Evolutionary conservation across 2,888 invertebrate genomes (phyloP), one percentile per base, ranked within the genome.

Genomic region (Luffia ferchaultella): DNA sequence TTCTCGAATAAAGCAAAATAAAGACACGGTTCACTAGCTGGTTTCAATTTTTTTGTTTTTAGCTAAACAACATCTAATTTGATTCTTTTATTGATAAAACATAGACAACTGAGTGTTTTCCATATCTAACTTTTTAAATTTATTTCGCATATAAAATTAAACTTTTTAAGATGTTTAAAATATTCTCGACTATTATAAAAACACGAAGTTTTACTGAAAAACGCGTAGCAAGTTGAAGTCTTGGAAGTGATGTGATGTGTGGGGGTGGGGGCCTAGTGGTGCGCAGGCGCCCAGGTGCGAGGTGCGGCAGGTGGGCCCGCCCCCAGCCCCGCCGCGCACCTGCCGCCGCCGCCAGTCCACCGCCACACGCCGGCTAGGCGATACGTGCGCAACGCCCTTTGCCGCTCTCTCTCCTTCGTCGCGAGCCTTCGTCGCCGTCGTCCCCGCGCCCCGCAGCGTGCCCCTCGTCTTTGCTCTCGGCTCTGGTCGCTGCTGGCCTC

Each of bases 241-340:
- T 7, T 30, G 12, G 30, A 30, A 30, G 30, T 30, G 30, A 12
- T 30, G 30, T 46, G 42, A 42, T 16, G 61, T 63, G 63, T 42
- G 68, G 65, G 62, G 61, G 56, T 65, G 73, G 73, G 71, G 74
- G 74, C 72, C 70, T 74, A 70, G 72, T 42, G 52, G 49, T 70
- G 71, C 83, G 83, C 83, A 76, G 68, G 83, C 83, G 83, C 83
- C 76, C 80, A 82, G 83, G 83, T 83, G 82, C 65, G 69, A 80
- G 82, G 82, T 80, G 74, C 5, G 76, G 74, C 73, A 80, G 79
- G 79, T 82, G 82, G n/a, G 76, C 82, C 78, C 70, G 69, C 63
- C 65, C 67, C 65, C 70, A 62, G 73, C 56, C 74, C 71, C 69
- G 59, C 74, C 75, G 73, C 78, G 74, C 77, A 76, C 76, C 78